Percentiles rank a stretch among this genome's conserved stretches.
Conservation (phyloP, 1,140 invertebrate species). For the Drosophila ficusphila region DNA sequence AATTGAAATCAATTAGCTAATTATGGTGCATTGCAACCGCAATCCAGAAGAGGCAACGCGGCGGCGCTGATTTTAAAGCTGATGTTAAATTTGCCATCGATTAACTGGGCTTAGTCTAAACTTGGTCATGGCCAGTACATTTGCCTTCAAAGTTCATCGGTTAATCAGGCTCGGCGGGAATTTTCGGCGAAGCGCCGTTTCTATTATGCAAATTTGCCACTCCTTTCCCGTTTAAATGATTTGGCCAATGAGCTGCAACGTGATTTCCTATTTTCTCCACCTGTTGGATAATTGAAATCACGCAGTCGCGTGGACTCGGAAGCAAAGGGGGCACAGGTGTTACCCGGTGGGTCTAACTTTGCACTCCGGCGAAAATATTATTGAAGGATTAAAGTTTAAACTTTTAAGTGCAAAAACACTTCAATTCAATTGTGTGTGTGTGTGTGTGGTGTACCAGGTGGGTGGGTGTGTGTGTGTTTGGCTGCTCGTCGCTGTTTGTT, state of each 20-base stretch:
- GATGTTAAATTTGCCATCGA: slow-evolving; percentile 24
- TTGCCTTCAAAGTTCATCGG: slow-evolving; percentile 5
- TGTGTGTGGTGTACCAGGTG: too few relatives aligned
- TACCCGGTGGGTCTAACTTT: slow-evolving; percentile 59
- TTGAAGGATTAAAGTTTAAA: slow-evolving; percentile 81
- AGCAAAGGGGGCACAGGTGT: neutral
- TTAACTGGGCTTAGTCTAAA: slow-evolving; percentile 1
- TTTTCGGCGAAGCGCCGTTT: slow-evolving; percentile 8
- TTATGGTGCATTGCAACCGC: slow-evolving; percentile 54
- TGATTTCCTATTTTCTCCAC: slow-evolving; percentile 8
- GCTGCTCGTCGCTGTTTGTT: slow-evolving; percentile 7
- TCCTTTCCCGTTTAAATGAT: slow-evolving; percentile 28
- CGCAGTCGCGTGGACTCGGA: neutral
- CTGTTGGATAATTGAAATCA: slow-evolving; percentile 63
- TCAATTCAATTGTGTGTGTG: slow-evolving; percentile 70
- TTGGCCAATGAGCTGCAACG: slow-evolving; percentile 43
- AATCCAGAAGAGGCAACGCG: slow-evolving; percentile 10
- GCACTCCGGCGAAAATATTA: slow-evolving; percentile 75
- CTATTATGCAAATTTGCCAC: slow-evolving; percentile 54
- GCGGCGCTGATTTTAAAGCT: slow-evolving; percentile 21
- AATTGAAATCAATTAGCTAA: slow-evolving; percentile 80
- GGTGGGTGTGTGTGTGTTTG: slow-evolving; percentile 42
- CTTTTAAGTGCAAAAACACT: slow-evolving; percentile 81
- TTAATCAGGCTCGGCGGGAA: neutral
- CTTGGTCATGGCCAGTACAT: neutral